Base-by-base conservation (phyloP, 92 coral and sea anemone species). In the Umimayanthus chanpuru region DNA sequence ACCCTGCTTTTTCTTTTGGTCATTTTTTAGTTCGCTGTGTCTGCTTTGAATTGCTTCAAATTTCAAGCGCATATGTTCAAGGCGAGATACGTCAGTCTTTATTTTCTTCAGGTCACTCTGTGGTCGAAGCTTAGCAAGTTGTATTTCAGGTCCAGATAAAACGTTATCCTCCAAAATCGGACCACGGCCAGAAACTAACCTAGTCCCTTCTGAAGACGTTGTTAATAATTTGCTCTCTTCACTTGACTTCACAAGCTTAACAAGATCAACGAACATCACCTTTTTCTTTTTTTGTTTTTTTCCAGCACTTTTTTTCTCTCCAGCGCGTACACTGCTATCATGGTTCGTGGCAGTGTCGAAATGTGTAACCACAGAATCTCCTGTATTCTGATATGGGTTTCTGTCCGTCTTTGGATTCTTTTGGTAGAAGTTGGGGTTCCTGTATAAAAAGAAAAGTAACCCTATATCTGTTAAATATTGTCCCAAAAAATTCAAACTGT, bases 401-500 rank as follows among this genome's bases (percentile, higher is more conserved):
- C 12, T 70, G 1, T 68, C 15, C 16, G 11, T 43, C 36, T 82
- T 40, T 4, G 5, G 7, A n/a, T 66, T 66, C 21, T 14, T 32
- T 64, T 82, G 75, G 76, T 82, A 65, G 14, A 38, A 32, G 18
- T 20, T 36, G 55, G 85, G 75, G 0, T 66, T 58, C 9, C 85
- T 81, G 85, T 26, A 61, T 61, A 4, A 30, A 61, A 7, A 61
- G 28, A 29, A 55, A 50, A 53, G 61, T 14, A 9, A 53, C 15
- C 15, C 10, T 8, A 53, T 8, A 53, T 53, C 12, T 8, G 12
- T 5, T 14, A 2, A 8, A 8, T 9, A 8, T 53, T 53, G 12
- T 43, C n/a, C n/a, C 9, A 49, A 12, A 49, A 49, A 49, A 49
- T 58, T 58, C n/a, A 20, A 58, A 3, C 66, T 58, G 66, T 18